Conservation (phyloP, 2,797 vertebrate species). For the Echeneis naucrates region DNA sequence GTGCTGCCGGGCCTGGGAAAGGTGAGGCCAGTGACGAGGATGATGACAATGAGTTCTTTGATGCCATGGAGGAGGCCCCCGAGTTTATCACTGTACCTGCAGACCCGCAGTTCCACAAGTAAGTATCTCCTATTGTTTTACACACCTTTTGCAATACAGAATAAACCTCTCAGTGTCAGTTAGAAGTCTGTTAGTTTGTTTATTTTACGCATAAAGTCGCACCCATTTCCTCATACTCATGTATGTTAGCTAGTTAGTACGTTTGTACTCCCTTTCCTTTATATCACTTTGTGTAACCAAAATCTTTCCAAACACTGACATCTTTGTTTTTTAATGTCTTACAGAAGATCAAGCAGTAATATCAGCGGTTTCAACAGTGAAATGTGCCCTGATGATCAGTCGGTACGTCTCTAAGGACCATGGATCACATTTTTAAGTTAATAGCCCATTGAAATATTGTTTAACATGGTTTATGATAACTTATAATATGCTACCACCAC, state of each 20-base stretch:
- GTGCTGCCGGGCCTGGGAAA: constrained; percentile 79
- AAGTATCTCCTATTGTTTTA: constrained; percentile 40
- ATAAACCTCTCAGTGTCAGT: too few relatives aligned
- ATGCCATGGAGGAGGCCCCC: constrained; percentile 88
- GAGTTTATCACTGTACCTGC: constrained; percentile 94
- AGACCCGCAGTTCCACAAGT: constrained; percentile 94
- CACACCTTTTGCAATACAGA: rapidly evolving
- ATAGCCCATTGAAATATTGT: not conserved
- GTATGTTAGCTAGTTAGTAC: rapidly evolving
- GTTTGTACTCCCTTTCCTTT: not conserved
- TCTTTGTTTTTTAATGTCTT: constrained; percentile 30
- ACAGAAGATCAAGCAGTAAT: constrained; percentile 95
- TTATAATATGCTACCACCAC: not conserved
- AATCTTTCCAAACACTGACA: not conserved
- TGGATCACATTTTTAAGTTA: not conserved
- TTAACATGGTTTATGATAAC: not conserved
- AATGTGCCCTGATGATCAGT: constrained; percentile 93
- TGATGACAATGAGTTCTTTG: constrained; percentile 96
- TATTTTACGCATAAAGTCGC: not conserved
- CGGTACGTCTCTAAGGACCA: constrained; percentile 79
- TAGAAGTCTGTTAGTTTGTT: too few relatives aligned
- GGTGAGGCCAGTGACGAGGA: constrained; percentile 96
- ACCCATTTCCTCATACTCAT: rapidly evolving
- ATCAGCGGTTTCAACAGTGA: constrained; percentile 96
- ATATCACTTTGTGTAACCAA: not conserved